A percentile compares a stretch with the other conserved stretches of the same genome.
Evolutionary conservation across 2,888 invertebrate species (phyloP).

Genomic region (Aphodius sticticus): DNA sequence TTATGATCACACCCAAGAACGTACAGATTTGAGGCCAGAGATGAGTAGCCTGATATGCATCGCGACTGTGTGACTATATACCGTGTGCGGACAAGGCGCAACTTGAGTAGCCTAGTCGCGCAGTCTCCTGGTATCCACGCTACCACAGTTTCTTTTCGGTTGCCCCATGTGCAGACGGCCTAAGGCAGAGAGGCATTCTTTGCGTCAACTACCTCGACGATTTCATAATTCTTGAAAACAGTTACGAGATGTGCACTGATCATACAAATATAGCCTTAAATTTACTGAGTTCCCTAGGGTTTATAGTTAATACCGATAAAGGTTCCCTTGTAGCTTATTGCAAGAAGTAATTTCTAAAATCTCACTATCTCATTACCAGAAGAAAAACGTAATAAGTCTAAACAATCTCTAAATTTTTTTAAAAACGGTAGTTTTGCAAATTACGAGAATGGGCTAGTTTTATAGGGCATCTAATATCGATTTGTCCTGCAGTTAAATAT

Average conservation of each 20-base stretch:
- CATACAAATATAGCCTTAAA: conserved; percentile 28
- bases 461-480: conserved; percentile 42
- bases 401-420: neutral
- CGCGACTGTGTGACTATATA: too few relatives aligned
- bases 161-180: too few relatives aligned
- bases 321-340: conserved; percentile 36
- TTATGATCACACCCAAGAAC: too few relatives aligned
- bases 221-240: conserved; percentile 31
- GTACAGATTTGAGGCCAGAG: too few relatives aligned
- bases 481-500: conserved; percentile 49
- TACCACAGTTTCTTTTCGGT: too few relatives aligned
- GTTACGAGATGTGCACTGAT: conserved; percentile 42
- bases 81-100: too few relatives aligned
- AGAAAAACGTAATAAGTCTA: neutral
- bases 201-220: conserved; percentile 13
- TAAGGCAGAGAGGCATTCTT: neutral
- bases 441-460: conserved; percentile 32
- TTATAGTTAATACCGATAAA: conserved; percentile 42
- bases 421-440: neutral
- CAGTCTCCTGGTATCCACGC: too few relatives aligned
- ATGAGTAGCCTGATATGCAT: too few relatives aligned
- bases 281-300: conserved; percentile 38
- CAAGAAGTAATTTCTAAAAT: conserved; percentile 35
- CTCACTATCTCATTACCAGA: neutral
- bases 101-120: too few relatives aligned